Conservation (phyloP, 1,140 invertebrate genomes). For the Bathynomus jamesi region DNA sequence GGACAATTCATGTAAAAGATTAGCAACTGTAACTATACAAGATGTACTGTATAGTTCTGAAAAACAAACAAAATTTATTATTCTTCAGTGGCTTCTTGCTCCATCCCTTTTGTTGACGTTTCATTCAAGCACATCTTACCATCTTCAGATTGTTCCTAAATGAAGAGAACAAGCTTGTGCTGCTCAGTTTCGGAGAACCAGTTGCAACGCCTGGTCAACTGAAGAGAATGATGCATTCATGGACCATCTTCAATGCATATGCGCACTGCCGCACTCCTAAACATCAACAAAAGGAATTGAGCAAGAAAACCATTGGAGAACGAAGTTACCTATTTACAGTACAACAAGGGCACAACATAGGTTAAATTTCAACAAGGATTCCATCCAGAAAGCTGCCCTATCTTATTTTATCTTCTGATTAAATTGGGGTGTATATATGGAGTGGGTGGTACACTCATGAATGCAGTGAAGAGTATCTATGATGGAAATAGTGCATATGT, state of each 20-base stretch:
- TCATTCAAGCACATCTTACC: too few relatives aligned
- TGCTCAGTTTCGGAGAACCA: not conserved
- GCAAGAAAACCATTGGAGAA: too few relatives aligned
- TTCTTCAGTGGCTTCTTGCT: too few relatives aligned
- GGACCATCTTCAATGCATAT: not conserved
- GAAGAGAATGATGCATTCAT: not conserved
- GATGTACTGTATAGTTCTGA: constrained; percentile 1
- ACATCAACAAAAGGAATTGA: too few relatives aligned
- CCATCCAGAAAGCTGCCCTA: too few relatives aligned
- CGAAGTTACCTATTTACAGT: not conserved
- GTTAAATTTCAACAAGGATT: not conserved
- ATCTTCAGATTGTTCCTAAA: not conserved
- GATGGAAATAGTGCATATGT: too few relatives aligned
- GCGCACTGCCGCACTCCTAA: too few relatives aligned
- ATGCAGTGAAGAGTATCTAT: too few relatives aligned
- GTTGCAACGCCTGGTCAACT: not conserved
- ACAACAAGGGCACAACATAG: not conserved
- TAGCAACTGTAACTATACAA: not conserved
- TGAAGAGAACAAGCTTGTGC: not conserved
- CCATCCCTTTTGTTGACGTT: too few relatives aligned
- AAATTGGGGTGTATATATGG: too few relatives aligned
- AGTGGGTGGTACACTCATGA: too few relatives aligned
- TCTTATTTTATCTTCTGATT: too few relatives aligned
- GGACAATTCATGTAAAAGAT: constrained; percentile 27
- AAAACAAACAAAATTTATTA: not conserved